Percentiles rank a stretch among this genome's conserved stretches.
These are phyloP conservation scores for Chalcis sispes DNA, from an alignment of 2,888 invertebrate species.

Conservation along the genomic window DNA sequence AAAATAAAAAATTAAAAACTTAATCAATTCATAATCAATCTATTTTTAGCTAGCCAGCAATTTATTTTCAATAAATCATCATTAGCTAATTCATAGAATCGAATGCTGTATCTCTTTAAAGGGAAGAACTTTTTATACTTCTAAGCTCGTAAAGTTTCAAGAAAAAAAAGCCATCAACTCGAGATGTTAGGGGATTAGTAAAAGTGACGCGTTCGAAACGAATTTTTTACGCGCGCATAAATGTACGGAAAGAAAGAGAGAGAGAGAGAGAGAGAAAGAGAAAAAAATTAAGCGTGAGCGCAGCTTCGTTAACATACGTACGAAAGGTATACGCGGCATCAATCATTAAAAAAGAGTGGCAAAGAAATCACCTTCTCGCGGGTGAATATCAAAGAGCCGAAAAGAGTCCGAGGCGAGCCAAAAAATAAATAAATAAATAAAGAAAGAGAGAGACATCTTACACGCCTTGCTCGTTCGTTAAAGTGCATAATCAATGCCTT, in stretches of 20 bases:
- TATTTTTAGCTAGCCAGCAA: background rate
- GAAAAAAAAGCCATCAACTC: background rate
- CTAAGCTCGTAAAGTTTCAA: background rate
- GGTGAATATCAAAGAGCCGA: background rate
- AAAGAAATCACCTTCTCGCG: slow-evolving; percentile 14
- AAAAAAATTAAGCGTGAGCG: background rate
- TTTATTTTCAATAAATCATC: background rate
- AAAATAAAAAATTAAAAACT: background rate
- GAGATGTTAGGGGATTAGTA: slow-evolving; percentile 25
- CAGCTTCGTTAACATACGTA: slow-evolving; percentile 35
- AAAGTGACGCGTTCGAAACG: background rate
- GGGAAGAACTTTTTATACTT: background rate
- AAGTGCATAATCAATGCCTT: slow-evolving; percentile 35
- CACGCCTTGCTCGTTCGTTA: slow-evolving; percentile 24
- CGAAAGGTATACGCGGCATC: slow-evolving; percentile 32
- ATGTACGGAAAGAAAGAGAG: background rate
- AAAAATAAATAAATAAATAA: background rate
- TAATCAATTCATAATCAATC: background rate
- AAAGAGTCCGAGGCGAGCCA: background rate
- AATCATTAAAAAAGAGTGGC: slow-evolving; percentile 24
- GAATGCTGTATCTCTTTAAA: background rate
- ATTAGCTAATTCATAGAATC: background rate
- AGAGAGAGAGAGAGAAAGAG: no score
- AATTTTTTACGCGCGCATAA: background rate
- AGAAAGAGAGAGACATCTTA: slow-evolving; percentile 15